These are phyloP conservation scores for Habrosyne pyritoides DNA, from an alignment of 2,888 invertebrate genomes.

Conservation along the genomic window DNA sequence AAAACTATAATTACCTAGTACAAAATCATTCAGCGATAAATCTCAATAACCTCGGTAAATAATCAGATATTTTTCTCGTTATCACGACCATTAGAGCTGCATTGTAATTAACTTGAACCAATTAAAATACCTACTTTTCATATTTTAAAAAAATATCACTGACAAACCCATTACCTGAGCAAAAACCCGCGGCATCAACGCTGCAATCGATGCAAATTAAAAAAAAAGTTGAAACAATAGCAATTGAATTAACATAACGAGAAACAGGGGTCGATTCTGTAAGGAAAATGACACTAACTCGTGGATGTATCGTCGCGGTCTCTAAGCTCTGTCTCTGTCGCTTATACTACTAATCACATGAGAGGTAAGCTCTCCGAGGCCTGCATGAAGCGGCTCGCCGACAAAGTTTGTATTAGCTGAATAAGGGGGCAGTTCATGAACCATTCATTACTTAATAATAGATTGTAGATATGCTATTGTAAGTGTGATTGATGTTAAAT, in stretches of 20 bases:
- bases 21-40: background rate
- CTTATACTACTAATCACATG: too few species aligned
- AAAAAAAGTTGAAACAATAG: background rate
- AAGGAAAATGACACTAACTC: too few species aligned
- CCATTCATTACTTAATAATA: background rate
- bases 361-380: too few species aligned
- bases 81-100: background rate
- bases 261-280: too few species aligned
- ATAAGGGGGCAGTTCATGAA: background rate
- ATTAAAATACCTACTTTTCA: background rate
- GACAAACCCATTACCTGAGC: background rate
- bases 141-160: background rate
- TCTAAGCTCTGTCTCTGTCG: too few species aligned
- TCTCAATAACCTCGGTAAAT: background rate
- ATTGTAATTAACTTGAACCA: background rate
- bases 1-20: background rate
- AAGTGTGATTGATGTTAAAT: background rate
- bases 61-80: background rate
- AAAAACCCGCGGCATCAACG: background rate
- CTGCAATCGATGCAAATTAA: background rate
- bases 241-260: background rate
- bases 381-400: too few species aligned
- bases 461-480: background rate
- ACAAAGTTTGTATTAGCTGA: too few species aligned
- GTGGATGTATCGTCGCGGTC: too few species aligned